A percentile compares a stretch with the other conserved stretches of the same genome.
Evolutionary conservation across 2,797 vertebrate genomes (phyloP).

Genomic region (Microctenopoma steveboyesi): DNA sequence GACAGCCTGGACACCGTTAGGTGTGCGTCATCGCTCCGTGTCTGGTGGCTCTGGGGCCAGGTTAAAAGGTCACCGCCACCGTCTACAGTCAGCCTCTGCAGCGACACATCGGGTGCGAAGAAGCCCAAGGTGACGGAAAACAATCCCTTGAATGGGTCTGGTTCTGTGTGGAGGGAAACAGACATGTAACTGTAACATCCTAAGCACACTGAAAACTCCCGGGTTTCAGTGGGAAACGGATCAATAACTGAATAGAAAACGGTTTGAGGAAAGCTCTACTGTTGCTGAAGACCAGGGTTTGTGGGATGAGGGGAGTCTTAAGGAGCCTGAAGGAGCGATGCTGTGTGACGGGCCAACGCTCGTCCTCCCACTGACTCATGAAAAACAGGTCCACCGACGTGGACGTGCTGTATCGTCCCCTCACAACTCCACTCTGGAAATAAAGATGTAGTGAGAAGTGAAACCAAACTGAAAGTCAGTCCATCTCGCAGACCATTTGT

Average conservation of each 20-base stretch:
- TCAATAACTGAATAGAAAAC: no score
- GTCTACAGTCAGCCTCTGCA: conserved; percentile 74
- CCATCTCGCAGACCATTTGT: background rate
- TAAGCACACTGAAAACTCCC: no score
- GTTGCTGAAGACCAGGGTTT: conserved; percentile 46
- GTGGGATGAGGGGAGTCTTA: conserved; percentile 55
- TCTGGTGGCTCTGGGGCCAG: conserved; percentile 47
- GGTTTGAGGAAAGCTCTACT: conserved; percentile 40
- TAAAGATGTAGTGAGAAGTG: no score
- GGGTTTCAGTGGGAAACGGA: background rate
- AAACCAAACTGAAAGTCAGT: no score
- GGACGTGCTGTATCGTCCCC: conserved; percentile 63
- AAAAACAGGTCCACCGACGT: conserved; percentile 68
- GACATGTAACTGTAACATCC: background rate
- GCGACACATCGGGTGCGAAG: conserved; percentile 79
- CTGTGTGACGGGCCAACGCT: conserved; percentile 68
- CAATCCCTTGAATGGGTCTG: conserved; percentile 50
- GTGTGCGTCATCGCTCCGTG: conserved; percentile 40
- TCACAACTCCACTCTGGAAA: conserved; percentile 64
- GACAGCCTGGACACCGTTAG: conserved; percentile 67
- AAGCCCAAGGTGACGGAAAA: conserved; percentile 77
- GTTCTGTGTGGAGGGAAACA: conserved; percentile 5
- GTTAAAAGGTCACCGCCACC: conserved; percentile 68
- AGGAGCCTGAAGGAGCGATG: conserved; percentile 68
- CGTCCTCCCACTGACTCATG: conserved; percentile 73